Evolutionary conservation across 2,888 invertebrate species (phyloP).

Genomic region (Amorpha juglandis): DNA sequence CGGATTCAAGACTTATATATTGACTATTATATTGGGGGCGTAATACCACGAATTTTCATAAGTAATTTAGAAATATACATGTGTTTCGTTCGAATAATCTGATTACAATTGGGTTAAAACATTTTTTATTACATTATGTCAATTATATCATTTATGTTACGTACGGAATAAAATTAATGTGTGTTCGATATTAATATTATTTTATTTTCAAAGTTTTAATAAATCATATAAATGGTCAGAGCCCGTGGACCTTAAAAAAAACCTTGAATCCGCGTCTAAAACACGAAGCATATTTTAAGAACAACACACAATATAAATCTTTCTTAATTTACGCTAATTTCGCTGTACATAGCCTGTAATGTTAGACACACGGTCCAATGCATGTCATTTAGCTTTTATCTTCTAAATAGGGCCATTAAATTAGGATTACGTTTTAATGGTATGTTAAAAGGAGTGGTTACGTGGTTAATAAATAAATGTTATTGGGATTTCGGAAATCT

Average conservation of each 20-base stretch:
- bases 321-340: slow-evolving; percentile 33
- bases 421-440: neutral
- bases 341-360: slow-evolving; percentile 59
- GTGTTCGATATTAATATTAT: neutral
- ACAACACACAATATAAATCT: slow-evolving; percentile 5
- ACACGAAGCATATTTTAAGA: neutral
- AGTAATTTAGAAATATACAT: neutral
- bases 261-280: neutral
- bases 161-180: neutral
- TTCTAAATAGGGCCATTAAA: slow-evolving; percentile 18
- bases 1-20: neutral
- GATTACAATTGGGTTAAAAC: neutral
- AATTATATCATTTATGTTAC: neutral
- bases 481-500: no score
- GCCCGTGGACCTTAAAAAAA: neutral
- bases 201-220: no score
- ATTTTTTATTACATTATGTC: no score
- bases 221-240: neutral
- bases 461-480: no score
- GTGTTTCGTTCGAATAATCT: neutral
- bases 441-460: no score
- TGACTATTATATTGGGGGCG: neutral
- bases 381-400: slow-evolving; percentile 47
- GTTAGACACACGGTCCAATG: slow-evolving; percentile 48
- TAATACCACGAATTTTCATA: neutral